Percentiles rank a stretch among this genome's conserved stretches.
Evolutionary conservation across 2,888 invertebrate species (phyloP).

Genomic region (Trichopoda pennipes): DNA sequence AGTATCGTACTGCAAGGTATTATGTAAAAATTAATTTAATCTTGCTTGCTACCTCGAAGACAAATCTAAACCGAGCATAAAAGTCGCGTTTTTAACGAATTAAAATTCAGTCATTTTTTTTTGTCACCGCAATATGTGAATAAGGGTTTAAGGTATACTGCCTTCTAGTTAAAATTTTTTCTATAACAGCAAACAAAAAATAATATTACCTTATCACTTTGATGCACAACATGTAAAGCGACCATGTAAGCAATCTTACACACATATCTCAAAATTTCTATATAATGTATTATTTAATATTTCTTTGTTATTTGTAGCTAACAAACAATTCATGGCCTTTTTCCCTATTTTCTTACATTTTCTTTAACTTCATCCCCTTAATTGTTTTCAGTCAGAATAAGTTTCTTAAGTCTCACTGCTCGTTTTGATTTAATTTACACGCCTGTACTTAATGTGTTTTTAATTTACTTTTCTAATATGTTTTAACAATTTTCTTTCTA

Average conservation of each 20-base stretch:
- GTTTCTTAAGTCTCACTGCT: slow-evolving; percentile 49
- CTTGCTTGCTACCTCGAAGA: too few relatives aligned
- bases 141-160: too few relatives aligned
- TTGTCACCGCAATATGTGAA: too few relatives aligned
- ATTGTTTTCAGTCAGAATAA: slow-evolving; percentile 29
- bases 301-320: slow-evolving; percentile 23
- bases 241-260: not conserved
- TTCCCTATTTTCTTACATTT: slow-evolving; percentile 11
- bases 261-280: not conserved
- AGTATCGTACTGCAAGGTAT: too few relatives aligned
- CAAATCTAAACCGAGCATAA: too few relatives aligned
- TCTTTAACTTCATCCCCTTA: slow-evolving; percentile 4
- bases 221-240: not conserved
- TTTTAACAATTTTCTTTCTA: slow-evolving; percentile 57
- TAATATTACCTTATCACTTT: not conserved
- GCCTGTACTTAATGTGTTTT: slow-evolving; percentile 71
- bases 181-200: too few relatives aligned
- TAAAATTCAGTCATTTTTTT: too few relatives aligned
- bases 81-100: too few relatives aligned
- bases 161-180: too few relatives aligned
- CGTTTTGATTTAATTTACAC: slow-evolving; percentile 71
- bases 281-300: slow-evolving; percentile 34
- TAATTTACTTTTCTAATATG: slow-evolving; percentile 70
- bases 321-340: not conserved
- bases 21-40: too few relatives aligned